phyloP scores from a whole-genome alignment of 2,888 invertebrate genomes.

The Antheraea yamamai region DNA sequence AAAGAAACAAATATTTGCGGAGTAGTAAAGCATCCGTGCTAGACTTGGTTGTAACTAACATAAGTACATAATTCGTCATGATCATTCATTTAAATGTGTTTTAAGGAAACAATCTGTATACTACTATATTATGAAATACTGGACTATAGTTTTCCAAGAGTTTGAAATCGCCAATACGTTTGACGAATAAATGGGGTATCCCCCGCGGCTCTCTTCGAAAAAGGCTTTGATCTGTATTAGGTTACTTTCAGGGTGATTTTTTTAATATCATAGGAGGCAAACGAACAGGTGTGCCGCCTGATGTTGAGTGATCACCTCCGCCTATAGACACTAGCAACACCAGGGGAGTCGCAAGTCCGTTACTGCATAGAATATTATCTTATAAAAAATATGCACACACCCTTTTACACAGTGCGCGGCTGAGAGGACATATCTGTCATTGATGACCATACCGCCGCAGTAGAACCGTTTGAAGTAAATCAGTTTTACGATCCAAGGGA shows the following conservation, averaged over 20 bases:
- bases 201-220: not conserved
- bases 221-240: not conserved
- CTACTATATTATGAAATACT: too few relatives aligned
- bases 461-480: conserved; percentile 94
- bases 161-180: not conserved
- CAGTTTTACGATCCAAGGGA: conserved; percentile 94
- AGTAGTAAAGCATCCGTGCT: not conserved
- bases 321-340: too few relatives aligned
- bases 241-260: not conserved
- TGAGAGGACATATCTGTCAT: conserved; percentile 92
- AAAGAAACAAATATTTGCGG: not conserved
- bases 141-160: not conserved
- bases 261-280: too few relatives aligned
- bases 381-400: conserved; percentile 67
- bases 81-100: too few relatives aligned
- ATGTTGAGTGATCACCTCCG: too few relatives aligned
- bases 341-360: too few relatives aligned
- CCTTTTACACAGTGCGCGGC: conserved; percentile 96
- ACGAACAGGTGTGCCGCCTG: too few relatives aligned
- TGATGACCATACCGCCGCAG: conserved; percentile 93
- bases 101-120: too few relatives aligned
- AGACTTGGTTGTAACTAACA: not conserved
- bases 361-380: too few relatives aligned
- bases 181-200: not conserved
- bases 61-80: not conserved